These are phyloP conservation scores for Passer domesticus DNA, from an alignment of 2,113 vertebrate species.

Conservation along the genomic window DNA sequence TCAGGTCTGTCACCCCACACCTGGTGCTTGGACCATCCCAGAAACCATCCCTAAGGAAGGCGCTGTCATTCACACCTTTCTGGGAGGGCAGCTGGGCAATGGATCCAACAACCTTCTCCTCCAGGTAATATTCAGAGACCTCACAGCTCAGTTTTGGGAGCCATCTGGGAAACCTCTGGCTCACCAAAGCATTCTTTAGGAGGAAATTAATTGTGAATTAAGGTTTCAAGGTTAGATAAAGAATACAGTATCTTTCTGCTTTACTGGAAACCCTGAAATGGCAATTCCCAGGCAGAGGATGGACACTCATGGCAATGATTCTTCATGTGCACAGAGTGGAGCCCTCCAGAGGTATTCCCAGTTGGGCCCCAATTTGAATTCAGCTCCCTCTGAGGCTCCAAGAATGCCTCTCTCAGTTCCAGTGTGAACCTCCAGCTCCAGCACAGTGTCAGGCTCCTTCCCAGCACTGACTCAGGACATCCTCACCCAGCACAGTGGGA, in stretches of 20 bases:
- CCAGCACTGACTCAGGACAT: background rate
- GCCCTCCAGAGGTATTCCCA: background rate
- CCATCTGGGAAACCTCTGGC: background rate
- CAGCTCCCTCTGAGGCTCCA: background rate
- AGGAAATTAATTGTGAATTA: background rate
- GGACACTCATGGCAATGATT: fast-evolving
- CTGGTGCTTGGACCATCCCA: background rate
- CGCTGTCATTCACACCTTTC: background rate
- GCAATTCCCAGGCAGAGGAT: background rate
- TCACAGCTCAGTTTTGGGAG: background rate
- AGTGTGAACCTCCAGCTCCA: background rate
- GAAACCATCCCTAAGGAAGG: background rate
- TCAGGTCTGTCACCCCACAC: too few species aligned
- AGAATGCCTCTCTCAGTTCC: background rate
- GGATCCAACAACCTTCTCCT: background rate
- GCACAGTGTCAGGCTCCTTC: background rate
- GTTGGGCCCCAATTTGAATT: background rate
- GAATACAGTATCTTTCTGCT: background rate
- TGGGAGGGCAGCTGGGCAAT: background rate
- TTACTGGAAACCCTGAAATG: background rate
- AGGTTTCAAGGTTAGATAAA: background rate
- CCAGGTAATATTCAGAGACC: background rate
- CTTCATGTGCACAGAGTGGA: background rate
- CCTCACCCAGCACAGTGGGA: background rate
- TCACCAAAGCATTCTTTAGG: background rate